phyloP scores from a whole-genome alignment of 2,113 vertebrate genomes.

The Ia io region DNA sequence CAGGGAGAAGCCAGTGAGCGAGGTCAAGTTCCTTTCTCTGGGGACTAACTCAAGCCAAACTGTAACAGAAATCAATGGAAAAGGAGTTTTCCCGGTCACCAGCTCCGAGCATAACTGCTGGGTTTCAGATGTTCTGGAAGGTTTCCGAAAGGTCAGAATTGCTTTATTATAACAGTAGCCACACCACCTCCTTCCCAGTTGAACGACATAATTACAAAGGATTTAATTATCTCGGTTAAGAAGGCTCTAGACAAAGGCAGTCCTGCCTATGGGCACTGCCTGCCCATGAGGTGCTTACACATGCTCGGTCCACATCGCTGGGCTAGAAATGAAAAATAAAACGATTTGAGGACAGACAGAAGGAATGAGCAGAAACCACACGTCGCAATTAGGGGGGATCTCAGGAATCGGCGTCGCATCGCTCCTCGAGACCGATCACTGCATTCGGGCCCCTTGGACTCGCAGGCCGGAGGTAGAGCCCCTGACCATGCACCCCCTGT shows the following conservation, averaged over 20 bases:
- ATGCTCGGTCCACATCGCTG: no score
- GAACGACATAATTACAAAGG: neutral
- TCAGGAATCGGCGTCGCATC: conserved; percentile 33
- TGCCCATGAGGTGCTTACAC: neutral
- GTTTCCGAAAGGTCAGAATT: neutral
- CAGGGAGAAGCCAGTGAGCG: neutral
- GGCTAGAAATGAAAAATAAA: neutral
- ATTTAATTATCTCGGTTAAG: neutral
- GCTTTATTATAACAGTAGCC: neutral
- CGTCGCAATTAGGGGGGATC: neutral
- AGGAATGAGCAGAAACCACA: conserved; percentile 47
- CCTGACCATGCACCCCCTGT: neutral
- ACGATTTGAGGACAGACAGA: neutral
- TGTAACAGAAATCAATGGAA: neutral
- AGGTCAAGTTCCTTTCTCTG: neutral
- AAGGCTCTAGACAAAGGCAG: neutral
- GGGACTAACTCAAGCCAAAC: neutral
- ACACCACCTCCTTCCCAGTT: neutral
- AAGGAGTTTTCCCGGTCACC: neutral
- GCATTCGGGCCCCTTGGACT: neutral
- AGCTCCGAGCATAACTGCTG: neutral
- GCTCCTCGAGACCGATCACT: neutral
- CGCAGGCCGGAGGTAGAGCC: neutral
- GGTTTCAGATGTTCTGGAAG: neutral
- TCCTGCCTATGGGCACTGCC: neutral